A percentile compares a stretch with the other conserved stretches of the same genome.
phyloP scores from a whole-genome alignment of 2,797 vertebrate genomes.

The Cyprinodon diabolis region DNA sequence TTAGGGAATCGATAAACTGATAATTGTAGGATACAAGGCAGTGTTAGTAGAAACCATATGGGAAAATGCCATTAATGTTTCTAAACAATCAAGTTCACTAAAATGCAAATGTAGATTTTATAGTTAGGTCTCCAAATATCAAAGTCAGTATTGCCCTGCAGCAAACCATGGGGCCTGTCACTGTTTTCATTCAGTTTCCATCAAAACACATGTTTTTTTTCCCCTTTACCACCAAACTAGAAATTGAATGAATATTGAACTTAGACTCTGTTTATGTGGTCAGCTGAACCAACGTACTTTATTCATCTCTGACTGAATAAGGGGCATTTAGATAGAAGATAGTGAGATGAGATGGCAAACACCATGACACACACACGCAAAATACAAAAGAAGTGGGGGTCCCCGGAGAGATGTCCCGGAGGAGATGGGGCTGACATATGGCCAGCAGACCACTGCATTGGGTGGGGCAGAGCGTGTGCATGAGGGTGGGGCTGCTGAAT shows the following conservation, averaged over 20 bases:
- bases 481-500: conserved; percentile 69
- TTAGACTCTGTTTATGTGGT: conserved; percentile 24
- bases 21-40: neutral
- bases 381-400: conserved; percentile 59
- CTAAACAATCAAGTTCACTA: conserved; percentile 3
- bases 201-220: conserved; percentile 20
- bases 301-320: conserved; percentile 15
- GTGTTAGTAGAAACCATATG: conserved; percentile 5
- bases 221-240: conserved; percentile 1
- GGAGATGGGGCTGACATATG: conserved; percentile 80
- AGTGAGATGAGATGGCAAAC: conserved; percentile 42
- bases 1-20: neutral
- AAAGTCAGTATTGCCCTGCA: conserved; percentile 26
- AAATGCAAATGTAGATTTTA: conserved; percentile 30
- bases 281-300: conserved; percentile 41
- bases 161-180: conserved; percentile 20
- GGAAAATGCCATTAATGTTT: conserved; percentile 16
- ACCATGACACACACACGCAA: conserved; percentile 27
- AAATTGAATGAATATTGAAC: conserved; percentile 27
- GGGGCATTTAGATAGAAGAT: conserved; percentile 21
- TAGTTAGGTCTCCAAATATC: conserved; percentile 29
- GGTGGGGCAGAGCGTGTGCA: conserved; percentile 64
- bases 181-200: conserved; percentile 36
- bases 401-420: conserved; percentile 65
- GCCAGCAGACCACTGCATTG: conserved; percentile 74